Evolutionary conservation across 2,888 invertebrate species (phyloP).

Genomic region (Brachypterus glaber): DNA sequence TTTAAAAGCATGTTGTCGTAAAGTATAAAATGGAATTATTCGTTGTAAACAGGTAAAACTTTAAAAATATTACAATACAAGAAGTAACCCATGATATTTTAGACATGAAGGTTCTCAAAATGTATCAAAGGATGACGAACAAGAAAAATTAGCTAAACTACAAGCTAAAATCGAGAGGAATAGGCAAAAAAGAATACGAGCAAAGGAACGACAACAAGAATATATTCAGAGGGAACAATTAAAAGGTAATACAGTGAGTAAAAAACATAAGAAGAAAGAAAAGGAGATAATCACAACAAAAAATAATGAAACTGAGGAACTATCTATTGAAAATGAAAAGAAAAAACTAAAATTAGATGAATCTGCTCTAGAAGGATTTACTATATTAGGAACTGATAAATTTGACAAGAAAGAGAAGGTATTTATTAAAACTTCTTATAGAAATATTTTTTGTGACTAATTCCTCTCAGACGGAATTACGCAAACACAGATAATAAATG

Average conservation of each 20-base stretch:
- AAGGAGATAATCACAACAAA: constrained; percentile 6
- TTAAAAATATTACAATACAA: background rate
- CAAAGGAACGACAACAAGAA: no score
- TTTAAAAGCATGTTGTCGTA: no score
- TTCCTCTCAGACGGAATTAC: background rate
- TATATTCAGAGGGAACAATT: no score
- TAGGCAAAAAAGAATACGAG: constrained; percentile 37
- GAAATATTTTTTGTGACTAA: constrained; percentile 3
- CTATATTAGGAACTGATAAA: constrained; percentile 57
- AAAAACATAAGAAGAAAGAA: no score
- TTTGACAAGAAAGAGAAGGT: constrained; percentile 50
- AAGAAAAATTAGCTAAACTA: constrained; percentile 48
- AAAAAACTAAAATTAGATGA: constrained; percentile 25
- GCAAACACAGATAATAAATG: constrained; percentile 1
- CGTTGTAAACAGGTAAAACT: constrained; percentile 11
- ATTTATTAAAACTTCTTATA: constrained; percentile 12
- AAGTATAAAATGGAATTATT: constrained; percentile 11
- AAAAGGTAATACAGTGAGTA: no score
- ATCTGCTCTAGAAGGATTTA: constrained; percentile 46
- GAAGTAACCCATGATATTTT: constrained; percentile 10
- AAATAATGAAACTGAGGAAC: constrained; percentile 5
- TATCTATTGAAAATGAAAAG: constrained; percentile 13
- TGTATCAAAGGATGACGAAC: constrained; percentile 40
- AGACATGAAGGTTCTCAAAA: constrained; percentile 43
- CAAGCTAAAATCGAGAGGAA: constrained; percentile 52